Evolutionary conservation across 2,797 vertebrate genomes (phyloP), one percentile per base, ranked within the genome.

Genomic region (Pangasius mekongensis): DNA sequence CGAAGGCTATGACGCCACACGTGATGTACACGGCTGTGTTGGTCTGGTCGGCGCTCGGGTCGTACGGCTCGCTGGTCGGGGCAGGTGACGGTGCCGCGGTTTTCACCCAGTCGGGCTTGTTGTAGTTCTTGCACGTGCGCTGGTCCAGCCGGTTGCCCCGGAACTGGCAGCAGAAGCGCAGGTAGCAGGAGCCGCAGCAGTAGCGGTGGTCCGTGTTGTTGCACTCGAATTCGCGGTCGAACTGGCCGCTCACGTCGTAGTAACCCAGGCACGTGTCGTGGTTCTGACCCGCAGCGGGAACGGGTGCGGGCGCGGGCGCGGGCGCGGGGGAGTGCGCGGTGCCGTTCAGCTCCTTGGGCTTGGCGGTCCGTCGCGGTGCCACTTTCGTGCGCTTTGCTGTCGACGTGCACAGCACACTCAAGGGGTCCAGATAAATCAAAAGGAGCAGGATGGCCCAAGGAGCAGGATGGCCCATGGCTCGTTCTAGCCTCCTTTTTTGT

Each of bases 151-250:
- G 97, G 94, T 99, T 97, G 73, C 97, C 97, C 89, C 97, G 97
- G 93, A 98, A 98, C 94, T 99, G 98, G 95, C 98, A 99, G 95
- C 98, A 99, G 96, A 99, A 99, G 93, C 98, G 97, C 93, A 99
- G 95, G 95, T 96, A 98, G 95, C 98, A 99, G 90, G 98, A 98
- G 91, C 98, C 98, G 95, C 98, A 99, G 96, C 98, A 99, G 97
- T 98, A 99, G 82, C 97, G 97, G 92, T 98, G 97, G 82, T 98
- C 96, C 86, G 98, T 99, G 96, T 99, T 99, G 96, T 99, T 99
- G 90, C 98, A 99, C 93, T 97, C 97, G 94, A 99, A 99, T 96
- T 97, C 94, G 90, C 98, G 98, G 95, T 99, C 98, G 91, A 97
- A 99, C 93, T 98, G 97, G 54, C 98, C 98, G 95, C 98, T 99